A percentile compares a stretch with the other conserved stretches of the same genome.
Conservation (phyloP, 1,140 invertebrate species). For the Ceratina japonica region DNA sequence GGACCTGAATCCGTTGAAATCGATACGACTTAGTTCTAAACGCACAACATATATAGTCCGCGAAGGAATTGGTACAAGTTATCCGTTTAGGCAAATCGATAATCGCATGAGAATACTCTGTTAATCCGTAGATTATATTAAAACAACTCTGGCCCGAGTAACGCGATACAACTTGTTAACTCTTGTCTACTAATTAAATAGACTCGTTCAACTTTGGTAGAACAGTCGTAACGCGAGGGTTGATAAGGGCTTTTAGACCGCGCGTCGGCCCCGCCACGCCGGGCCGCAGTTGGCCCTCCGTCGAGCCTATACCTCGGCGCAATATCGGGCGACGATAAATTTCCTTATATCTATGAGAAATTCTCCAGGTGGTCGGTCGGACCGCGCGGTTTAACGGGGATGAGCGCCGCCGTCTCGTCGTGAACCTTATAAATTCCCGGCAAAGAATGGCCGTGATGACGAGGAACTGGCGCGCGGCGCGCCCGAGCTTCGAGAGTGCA, state of each 20-base stretch:
- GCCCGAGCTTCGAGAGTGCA: slow-evolving; percentile 5
- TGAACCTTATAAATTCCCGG: slow-evolving; percentile 44
- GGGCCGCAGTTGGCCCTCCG: slow-evolving; percentile 14
- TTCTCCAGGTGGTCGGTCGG: slow-evolving; percentile 33
- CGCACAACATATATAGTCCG: neutral
- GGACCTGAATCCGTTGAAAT: neutral
- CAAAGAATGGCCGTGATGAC: slow-evolving; percentile 37
- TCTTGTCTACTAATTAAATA: no score
- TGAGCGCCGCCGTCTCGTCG: slow-evolving; percentile 22
- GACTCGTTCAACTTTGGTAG: no score
- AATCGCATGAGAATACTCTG: no score
- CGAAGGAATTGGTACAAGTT: neutral
- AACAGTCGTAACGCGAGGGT: neutral
- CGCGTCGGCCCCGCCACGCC: neutral
- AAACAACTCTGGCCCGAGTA: no score
- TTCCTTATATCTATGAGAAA: slow-evolving; percentile 47
- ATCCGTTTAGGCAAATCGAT: neutral
- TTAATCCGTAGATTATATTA: no score
- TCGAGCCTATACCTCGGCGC: slow-evolving; percentile 29
- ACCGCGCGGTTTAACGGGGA: slow-evolving; percentile 32
- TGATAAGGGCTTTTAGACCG: slow-evolving; percentile 22
- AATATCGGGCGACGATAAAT: slow-evolving; percentile 49
- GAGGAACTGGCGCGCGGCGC: slow-evolving; percentile 18
- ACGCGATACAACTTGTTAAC: no score
- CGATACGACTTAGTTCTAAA: neutral